These are phyloP conservation scores for Shinisaurus crocodilurus DNA, from an alignment of 2,113 vertebrate genomes.

Conservation along the genomic window DNA sequence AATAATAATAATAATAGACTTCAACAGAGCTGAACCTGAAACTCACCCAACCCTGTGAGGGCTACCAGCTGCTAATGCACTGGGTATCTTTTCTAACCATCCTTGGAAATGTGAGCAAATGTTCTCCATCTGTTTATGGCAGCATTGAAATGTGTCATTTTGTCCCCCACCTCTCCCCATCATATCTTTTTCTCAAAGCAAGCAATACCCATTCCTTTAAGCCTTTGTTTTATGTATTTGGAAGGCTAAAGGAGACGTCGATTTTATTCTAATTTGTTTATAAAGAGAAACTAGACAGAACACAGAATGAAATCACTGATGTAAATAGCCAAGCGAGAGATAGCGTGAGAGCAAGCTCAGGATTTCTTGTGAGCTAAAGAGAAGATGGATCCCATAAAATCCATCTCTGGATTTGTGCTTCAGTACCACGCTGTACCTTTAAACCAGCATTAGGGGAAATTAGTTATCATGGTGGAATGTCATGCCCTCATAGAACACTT, in stretches of 20 bases:
- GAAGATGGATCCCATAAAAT: neutral
- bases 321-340: neutral
- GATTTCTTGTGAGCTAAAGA: neutral
- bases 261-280: neutral
- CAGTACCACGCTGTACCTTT: conserved; percentile 7
- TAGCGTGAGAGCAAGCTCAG: neutral
- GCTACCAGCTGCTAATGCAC: neutral
- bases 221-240: neutral
- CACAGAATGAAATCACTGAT: neutral
- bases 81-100: neutral
- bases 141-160: neutral
- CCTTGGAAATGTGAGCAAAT: neutral
- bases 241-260: neutral
- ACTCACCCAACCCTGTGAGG: neutral
- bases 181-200: neutral
- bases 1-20: neutral
- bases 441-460: conserved; percentile 14
- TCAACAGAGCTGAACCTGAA: neutral
- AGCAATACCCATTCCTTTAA: neutral
- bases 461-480: neutral
- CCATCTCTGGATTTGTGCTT: neutral
- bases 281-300: neutral
- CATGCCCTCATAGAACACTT: neutral
- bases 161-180: too few species aligned
- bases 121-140: neutral